These are phyloP conservation scores for Drosophila picticornis DNA, from an alignment of 2,888 invertebrate genomes.

Conservation along the genomic window DNA sequence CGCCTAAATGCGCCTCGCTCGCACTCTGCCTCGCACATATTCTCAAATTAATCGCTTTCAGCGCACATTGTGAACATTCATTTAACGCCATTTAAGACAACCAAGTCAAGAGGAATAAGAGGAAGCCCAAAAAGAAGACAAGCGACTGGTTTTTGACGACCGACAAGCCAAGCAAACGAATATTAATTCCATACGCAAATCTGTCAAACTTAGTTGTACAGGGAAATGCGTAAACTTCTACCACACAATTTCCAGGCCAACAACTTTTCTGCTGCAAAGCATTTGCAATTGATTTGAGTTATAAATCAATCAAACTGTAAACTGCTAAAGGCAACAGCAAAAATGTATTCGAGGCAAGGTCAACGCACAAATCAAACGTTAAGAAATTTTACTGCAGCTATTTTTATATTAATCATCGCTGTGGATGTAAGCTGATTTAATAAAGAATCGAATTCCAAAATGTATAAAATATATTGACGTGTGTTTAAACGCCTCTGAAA, in stretches of 20 bases:
- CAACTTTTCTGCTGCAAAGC: conserved; percentile 12
- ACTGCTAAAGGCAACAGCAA: background rate
- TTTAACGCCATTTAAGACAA: conserved; percentile 74
- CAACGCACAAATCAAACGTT: background rate
- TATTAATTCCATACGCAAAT: conserved; percentile 67
- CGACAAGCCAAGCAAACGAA: conserved; percentile 51
- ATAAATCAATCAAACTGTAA: conserved; percentile 12
- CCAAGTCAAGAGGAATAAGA: conserved; percentile 1
- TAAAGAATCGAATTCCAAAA: background rate
- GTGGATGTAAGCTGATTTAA: background rate
- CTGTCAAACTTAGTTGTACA: conserved; percentile 32
- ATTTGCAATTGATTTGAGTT: conserved; percentile 28
- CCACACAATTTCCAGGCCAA: conserved; percentile 15
- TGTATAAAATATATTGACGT: background rate
- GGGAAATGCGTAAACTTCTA: background rate
- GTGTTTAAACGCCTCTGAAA: background rate
- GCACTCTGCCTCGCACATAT: conserved; percentile 22
- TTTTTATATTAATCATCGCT: background rate
- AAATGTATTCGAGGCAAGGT: background rate
- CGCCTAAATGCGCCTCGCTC: conserved; percentile 26
- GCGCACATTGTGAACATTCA: conserved; percentile 65
- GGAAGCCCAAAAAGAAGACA: conserved; percentile 1
- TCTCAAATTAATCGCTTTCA: conserved; percentile 70
- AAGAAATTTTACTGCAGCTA: background rate
- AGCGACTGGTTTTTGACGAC: conserved; percentile 12